Percentiles rank a stretch among this genome's conserved stretches.
Evolutionary conservation across 2,113 vertebrate genomes (phyloP).

Genomic region (Oceanites oceanicus): DNA sequence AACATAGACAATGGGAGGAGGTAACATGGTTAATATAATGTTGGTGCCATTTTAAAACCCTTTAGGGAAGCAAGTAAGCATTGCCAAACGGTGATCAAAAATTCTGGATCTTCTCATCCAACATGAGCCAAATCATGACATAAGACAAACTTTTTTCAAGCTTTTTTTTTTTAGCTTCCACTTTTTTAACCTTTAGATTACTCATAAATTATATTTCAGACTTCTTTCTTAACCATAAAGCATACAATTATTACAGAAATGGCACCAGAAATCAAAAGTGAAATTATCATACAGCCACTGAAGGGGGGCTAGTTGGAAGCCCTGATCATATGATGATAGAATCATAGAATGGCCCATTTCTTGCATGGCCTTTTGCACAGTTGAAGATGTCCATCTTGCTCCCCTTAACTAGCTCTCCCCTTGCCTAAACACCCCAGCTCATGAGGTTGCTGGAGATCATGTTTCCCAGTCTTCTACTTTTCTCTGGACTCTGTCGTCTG

Average conservation of each 20-base stretch:
- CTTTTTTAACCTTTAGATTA: neutral
- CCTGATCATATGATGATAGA: neutral
- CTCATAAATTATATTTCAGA: neutral
- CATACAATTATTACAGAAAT: neutral
- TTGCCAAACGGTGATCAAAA: slow-evolving; percentile 31
- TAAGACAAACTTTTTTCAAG: neutral
- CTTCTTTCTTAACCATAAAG: neutral
- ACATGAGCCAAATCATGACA: neutral
- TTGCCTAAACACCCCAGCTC: neutral
- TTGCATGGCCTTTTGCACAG: neutral
- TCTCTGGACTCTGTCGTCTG: neutral
- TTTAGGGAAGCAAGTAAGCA: slow-evolving; percentile 31
- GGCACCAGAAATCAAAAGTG: neutral
- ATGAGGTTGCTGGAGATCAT: neutral
- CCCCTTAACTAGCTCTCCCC: neutral
- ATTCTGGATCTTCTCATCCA: neutral
- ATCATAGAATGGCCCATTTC: neutral
- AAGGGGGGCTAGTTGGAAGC: neutral
- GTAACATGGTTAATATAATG: neutral
- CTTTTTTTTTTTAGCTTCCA: neutral
- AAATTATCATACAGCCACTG: neutral
- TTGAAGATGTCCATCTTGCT: neutral
- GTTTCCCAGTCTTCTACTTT: neutral
- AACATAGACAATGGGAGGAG: neutral
- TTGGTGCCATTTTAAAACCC: neutral